Base-by-base conservation (phyloP, 2,113 vertebrate species). In the Stigmatopora argus region DNA sequence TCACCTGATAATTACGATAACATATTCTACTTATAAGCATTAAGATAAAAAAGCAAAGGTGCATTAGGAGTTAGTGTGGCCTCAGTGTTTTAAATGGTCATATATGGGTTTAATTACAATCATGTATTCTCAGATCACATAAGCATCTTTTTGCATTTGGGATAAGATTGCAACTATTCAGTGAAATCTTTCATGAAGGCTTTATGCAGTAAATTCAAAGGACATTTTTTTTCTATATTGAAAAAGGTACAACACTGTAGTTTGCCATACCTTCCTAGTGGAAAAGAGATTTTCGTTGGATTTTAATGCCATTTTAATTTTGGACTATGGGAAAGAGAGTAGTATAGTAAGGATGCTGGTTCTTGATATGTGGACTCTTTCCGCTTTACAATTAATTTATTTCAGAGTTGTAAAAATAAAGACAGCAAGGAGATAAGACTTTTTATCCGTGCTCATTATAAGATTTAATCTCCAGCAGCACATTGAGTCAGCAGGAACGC, bases 401-500 rank as follows among this genome's bases (percentile, higher is more conserved):
- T n/a, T 58, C 15, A 44, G 2, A 38, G 7, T 1, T 34, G 64
- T 58, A 70, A 2, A 3, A 41, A 47, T 44, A 64, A 65, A 70
- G 61, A 57, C 55, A 61, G 75, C 67, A 8, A 53, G 26, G 51
- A 35, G 51, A 62, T 46, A 56, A 38, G 19, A 15, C 14, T 53
- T 67, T 64, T 78, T 69, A 72, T 78, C 74, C 13, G 46, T 18
- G 56, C 65, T 48, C 41, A 18, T 49, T 66, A 67, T 60, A 51
- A 76, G 70, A 84, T 77, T 58, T 11, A 58, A 82, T 76, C 74
- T 71, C 21, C 66, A 66, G 64, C 73, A 70, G 63, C 76, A 67
- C 69, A 64, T 18, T 8, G 3, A 23, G 41, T 72, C 65, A 64
- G 67, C 47, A 76, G 72, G 71, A 71, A 69, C 70, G 13, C 45